phyloP scores from a whole-genome alignment of 2,888 invertebrate species.

The Nomada fucata region DNA sequence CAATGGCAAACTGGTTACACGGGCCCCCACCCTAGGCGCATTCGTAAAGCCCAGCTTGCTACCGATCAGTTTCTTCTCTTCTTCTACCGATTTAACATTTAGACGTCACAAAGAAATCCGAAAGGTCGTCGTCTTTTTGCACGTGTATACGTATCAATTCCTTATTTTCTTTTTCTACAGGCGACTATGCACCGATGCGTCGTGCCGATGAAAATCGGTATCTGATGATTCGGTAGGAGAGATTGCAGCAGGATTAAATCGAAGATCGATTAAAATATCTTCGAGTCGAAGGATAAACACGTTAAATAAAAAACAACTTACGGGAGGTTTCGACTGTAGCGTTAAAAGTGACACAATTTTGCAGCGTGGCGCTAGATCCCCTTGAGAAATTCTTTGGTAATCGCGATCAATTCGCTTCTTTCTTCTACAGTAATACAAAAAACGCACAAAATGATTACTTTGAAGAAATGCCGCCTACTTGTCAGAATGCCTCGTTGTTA shows the following conservation, averaged over 20 bases:
- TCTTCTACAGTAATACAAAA: constrained; percentile 21
- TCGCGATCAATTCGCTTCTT: constrained; percentile 10
- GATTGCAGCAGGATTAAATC: constrained; percentile 53
- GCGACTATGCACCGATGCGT: neutral
- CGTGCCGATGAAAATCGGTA: constrained; percentile 5
- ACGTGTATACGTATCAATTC: constrained; percentile 17
- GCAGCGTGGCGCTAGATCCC: constrained; percentile 5
- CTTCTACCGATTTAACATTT: constrained; percentile 60
- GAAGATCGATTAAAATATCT: constrained; percentile 55
- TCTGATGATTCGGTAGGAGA: constrained; percentile 31
- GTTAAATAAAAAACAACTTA: constrained; percentile 2
- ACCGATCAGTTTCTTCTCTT: constrained; percentile 59
- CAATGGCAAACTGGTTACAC: constrained; percentile 62
- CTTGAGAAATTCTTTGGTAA: constrained; percentile 15
- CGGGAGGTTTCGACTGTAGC: constrained; percentile 19
- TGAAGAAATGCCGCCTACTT: constrained; percentile 21
- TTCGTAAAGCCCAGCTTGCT: constrained; percentile 60
- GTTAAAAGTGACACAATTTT: neutral
- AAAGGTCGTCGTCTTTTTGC: constrained; percentile 21
- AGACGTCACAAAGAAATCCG: constrained; percentile 33
- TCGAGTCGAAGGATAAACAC: constrained; percentile 20
- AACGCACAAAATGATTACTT: constrained; percentile 21
- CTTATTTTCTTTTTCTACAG: neutral
- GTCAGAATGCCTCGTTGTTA: constrained; percentile 26
- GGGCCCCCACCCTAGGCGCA: constrained; percentile 47